Evolutionary conservation across 2,888 invertebrate species (phyloP).

Genomic region (Amphipoea oculea): DNA sequence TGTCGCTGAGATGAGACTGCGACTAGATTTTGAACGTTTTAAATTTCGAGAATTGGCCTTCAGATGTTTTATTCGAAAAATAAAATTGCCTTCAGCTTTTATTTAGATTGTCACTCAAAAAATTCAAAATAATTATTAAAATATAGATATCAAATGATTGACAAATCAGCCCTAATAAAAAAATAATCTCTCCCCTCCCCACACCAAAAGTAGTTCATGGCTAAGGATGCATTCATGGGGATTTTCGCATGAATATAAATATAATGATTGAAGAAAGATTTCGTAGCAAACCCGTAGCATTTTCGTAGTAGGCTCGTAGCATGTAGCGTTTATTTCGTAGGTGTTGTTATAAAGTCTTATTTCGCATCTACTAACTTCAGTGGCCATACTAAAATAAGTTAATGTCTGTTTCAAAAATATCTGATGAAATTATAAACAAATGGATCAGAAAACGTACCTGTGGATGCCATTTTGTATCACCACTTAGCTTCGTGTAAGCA

Average conservation of each 20-base stretch:
- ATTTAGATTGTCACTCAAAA: neutral
- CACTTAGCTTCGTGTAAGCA: neutral
- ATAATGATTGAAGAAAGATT: neutral
- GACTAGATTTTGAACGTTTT: too few relatives aligned
- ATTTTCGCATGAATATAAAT: neutral
- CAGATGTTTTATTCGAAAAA: neutral
- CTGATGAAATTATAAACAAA: neutral
- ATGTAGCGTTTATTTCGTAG: neutral
- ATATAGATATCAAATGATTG: too few relatives aligned
- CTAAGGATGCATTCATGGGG: neutral
- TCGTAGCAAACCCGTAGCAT: neutral
- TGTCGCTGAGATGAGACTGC: too few relatives aligned
- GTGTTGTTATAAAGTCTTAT: neutral
- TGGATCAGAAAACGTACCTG: neutral
- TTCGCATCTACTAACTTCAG: neutral
- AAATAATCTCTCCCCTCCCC: neutral
- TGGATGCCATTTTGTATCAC: too few relatives aligned
- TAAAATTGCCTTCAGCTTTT: neutral
- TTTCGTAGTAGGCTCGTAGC: neutral
- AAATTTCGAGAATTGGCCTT: too few relatives aligned
- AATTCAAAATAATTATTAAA: neutral
- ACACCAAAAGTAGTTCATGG: neutral
- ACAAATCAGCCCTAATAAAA: neutral
- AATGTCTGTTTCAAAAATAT: neutral
- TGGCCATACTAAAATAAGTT: neutral